Evolutionary conservation across 2,113 vertebrate genomes (phyloP).

Genomic region (Aptenodytes forsteri): DNA sequence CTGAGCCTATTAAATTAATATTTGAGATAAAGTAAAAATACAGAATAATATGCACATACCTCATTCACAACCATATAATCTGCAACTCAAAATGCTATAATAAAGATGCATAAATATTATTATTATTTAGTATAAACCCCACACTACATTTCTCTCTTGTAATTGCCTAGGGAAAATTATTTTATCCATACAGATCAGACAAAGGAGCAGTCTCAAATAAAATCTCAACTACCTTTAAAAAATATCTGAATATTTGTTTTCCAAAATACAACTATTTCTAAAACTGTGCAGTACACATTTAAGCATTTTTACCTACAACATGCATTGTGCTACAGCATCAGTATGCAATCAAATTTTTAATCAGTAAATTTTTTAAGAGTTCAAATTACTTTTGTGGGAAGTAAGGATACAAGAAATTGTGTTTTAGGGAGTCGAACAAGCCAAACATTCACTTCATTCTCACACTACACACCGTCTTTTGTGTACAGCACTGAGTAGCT

Average conservation of each 20-base stretch:
- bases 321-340: neutral
- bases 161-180: neutral
- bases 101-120: neutral
- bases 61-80: neutral
- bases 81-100: neutral
- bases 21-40: constrained; percentile 17
- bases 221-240: neutral
- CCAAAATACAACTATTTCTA: neutral
- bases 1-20: constrained; percentile 69
- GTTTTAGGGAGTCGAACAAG: neutral
- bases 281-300: neutral
- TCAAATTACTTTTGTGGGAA: neutral
- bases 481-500: neutral
- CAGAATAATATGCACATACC: neutral
- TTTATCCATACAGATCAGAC: neutral
- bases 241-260: neutral
- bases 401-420: neutral
- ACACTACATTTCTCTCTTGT: neutral
- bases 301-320: neutral
- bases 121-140: neutral
- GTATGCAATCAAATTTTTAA: neutral
- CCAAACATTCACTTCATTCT: neutral
- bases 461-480: neutral
- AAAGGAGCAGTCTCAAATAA: neutral
- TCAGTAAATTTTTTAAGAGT: neutral